These are phyloP conservation scores for Ischnura elegans DNA, from an alignment of 2,888 invertebrate genomes.

Conservation along the genomic window DNA sequence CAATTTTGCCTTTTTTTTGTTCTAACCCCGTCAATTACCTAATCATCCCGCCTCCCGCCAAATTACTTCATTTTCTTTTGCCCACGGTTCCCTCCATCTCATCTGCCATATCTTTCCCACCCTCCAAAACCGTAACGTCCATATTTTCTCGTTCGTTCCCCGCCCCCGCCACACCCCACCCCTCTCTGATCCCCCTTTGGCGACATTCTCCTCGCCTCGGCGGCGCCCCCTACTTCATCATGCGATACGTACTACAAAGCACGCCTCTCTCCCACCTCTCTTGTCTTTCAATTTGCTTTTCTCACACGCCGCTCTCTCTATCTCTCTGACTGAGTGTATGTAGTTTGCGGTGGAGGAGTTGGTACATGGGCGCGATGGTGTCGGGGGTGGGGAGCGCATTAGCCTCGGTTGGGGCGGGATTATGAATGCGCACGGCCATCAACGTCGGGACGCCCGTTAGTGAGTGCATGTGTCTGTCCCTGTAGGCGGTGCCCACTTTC, in stretches of 20 bases:
- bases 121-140: not conserved
- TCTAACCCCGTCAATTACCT: not conserved
- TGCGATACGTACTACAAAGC: not conserved
- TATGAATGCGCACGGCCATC: not conserved
- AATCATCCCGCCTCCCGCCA: conserved; percentile 7
- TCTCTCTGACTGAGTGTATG: not conserved
- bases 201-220: not conserved
- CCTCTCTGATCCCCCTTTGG: not conserved
- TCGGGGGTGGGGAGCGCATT: not conserved
- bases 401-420: not conserved
- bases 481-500: not conserved
- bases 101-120: not conserved
- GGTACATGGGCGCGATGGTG: not conserved
- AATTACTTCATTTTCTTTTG: not conserved
- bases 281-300: not conserved
- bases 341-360: not conserved
- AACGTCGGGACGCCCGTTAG: not conserved
- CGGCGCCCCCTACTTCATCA: not conserved
- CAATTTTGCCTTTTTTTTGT: not conserved
- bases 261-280: not conserved
- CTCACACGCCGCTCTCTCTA: not conserved
- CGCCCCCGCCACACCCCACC: not conserved
- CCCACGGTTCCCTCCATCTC: not conserved
- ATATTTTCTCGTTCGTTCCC: not conserved
- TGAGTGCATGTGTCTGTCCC: not conserved